These are phyloP conservation scores for Dioctria rufipes DNA, from an alignment of 2,888 invertebrate genomes.

Conservation along the genomic window DNA sequence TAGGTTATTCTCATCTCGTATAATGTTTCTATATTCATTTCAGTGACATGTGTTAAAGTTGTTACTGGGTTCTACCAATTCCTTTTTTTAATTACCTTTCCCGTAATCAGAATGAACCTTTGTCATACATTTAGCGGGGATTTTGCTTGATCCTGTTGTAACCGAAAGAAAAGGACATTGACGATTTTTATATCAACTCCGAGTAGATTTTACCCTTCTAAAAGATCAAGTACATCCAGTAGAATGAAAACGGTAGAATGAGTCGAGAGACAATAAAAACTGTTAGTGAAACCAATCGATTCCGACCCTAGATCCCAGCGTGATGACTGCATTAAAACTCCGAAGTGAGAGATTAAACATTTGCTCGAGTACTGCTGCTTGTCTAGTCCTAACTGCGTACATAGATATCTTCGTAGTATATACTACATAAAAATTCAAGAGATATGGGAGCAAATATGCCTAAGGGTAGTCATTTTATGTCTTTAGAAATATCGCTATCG, in stretches of 20 bases:
- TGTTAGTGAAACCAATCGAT: conserved; percentile 59
- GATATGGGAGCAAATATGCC: conserved; percentile 42
- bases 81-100: conserved; percentile 55
- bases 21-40: conserved; percentile 16
- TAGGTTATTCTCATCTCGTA: background rate
- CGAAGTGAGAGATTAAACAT: conserved; percentile 47
- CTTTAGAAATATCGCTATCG: background rate
- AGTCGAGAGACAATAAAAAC: conserved; percentile 50
- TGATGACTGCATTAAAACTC: conserved; percentile 56
- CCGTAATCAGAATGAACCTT: conserved; percentile 22
- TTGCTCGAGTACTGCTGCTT: conserved; percentile 12
- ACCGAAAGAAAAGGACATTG: background rate
- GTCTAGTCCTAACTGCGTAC: conserved; percentile 47
- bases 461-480: conserved; percentile 21
- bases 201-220: background rate
- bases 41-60: conserved; percentile 58
- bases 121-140: conserved; percentile 50
- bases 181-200: conserved; percentile 22
- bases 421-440: no score
- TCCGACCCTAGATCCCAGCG: conserved; percentile 33
- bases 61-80: conserved; percentile 51
- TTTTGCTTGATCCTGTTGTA: conserved; percentile 29
- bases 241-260: background rate
- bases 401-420: background rate
- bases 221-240: conserved; percentile 9